A percentile compares a stretch with the other conserved stretches of the same genome.
Evolutionary conservation across 92 coral and sea anemone species (phyloP).

Genomic region (Epizoanthus ramosus): DNA sequence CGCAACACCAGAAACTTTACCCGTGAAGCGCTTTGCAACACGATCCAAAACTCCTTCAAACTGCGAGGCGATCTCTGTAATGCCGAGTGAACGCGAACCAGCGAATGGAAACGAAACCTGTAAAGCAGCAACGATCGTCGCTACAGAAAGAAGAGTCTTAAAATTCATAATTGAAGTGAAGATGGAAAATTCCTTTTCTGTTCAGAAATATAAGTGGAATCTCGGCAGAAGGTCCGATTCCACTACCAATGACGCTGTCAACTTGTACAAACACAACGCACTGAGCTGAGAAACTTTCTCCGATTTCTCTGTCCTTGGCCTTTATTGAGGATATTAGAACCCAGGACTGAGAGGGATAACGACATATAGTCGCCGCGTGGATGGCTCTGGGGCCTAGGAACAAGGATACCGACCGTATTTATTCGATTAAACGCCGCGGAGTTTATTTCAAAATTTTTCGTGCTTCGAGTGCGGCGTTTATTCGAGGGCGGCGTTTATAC

Average conservation of each 20-base stretch:
- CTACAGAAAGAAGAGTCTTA: not conserved
- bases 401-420: too few relatives aligned
- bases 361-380: too few relatives aligned
- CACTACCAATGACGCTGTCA: not conserved
- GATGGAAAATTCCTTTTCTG: not conserved
- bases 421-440: too few relatives aligned
- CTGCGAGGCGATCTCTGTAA: not conserved
- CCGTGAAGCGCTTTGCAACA: slow-evolving; percentile 23
- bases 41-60: slow-evolving; percentile 36
- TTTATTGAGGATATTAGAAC: not conserved
- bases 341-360: not conserved
- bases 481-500: too few relatives aligned
- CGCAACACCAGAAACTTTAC: slow-evolving; percentile 12
- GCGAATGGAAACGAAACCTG: not conserved
- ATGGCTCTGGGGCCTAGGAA: too few relatives aligned
- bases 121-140: not conserved
- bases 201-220: not conserved
- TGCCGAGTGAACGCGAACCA: slow-evolving; percentile 17
- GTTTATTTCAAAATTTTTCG: too few relatives aligned
- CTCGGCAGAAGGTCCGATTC: not conserved
- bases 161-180: not conserved
- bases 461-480: too few relatives aligned
- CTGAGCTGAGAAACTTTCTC: not conserved
- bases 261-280: too few relatives aligned
- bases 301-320: not conserved